phyloP scores from a whole-genome alignment of 2,797 vertebrate species.

The Brachyalestes nurse region DNA sequence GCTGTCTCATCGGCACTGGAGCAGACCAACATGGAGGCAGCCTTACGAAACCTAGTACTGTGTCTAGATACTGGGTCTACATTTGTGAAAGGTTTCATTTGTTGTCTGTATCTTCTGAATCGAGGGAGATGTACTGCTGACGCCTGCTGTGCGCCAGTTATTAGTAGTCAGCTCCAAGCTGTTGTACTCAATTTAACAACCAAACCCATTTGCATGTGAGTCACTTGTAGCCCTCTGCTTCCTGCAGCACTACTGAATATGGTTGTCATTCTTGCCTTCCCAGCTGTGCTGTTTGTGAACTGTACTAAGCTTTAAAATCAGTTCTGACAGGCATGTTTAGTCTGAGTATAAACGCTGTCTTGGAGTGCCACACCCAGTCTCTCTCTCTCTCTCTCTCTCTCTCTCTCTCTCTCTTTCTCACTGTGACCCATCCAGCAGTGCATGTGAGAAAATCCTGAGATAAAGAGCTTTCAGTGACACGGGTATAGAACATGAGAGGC shows the following conservation, averaged over 20 bases:
- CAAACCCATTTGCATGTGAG: neutral
- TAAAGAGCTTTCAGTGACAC: constrained; percentile 46
- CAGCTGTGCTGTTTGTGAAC: constrained; percentile 1
- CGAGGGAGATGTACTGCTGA: neutral
- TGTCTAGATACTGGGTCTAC: neutral
- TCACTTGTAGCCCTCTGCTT: constrained; percentile 4
- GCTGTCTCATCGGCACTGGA: neutral
- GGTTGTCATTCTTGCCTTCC: constrained; percentile 11
- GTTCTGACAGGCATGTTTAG: constrained; percentile 25
- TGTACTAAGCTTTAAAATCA: constrained; percentile 3
- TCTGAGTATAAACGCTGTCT: constrained; percentile 7
- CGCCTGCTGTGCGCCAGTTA: neutral
- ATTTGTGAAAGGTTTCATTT: neutral
- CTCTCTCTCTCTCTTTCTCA: neutral
- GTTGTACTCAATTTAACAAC: neutral
- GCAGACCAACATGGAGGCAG: neutral
- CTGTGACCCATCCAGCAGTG: neutral
- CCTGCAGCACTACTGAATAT: constrained; percentile 9
- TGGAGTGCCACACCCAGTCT: constrained; percentile 27
- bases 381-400: neutral
- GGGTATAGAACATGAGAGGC: constrained; percentile 34
- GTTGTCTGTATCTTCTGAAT: neutral
- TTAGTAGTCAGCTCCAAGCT: neutral
- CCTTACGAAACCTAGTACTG: neutral
- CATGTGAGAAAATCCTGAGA: neutral